Evolutionary conservation across 2,888 invertebrate genomes (phyloP).

Genomic region (Cephus nigrinus): DNA sequence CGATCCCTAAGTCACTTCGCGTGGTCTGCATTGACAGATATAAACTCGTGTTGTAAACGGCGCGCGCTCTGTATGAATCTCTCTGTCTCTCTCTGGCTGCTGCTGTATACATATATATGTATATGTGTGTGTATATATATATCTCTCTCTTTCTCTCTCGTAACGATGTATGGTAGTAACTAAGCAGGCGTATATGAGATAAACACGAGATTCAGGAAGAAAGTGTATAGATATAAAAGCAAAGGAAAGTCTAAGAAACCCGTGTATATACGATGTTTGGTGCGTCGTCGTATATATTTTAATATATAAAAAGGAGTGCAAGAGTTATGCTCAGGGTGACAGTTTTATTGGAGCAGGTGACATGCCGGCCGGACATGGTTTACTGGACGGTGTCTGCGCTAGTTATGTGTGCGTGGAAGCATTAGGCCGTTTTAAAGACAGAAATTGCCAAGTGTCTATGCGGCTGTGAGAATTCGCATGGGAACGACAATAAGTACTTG

Average conservation of each 20-base stretch:
- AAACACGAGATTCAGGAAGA: neutral
- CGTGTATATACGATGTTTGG: neutral
- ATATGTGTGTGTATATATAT: neutral
- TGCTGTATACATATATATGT: neutral
- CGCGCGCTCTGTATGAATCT: neutral
- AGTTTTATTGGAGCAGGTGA: slow-evolving; percentile 10
- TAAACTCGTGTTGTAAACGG: neutral
- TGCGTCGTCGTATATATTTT: neutral
- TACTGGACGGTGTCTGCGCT: neutral
- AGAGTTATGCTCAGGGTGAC: slow-evolving; percentile 17
- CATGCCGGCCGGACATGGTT: slow-evolving; percentile 3
- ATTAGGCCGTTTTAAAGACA: neutral
- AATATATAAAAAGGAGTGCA: neutral
- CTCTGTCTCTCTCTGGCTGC: neutral
- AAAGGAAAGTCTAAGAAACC: neutral
- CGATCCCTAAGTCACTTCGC: neutral
- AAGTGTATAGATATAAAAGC: neutral
- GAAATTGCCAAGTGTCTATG: neutral
- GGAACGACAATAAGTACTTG: neutral
- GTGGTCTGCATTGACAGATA: neutral
- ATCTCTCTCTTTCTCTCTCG: neutral
- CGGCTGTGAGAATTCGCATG: neutral
- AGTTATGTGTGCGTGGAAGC: neutral
- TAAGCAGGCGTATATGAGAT: neutral
- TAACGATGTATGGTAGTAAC: neutral